Evolutionary conservation across 2,113 vertebrate species (phyloP), one percentile per base, ranked within the genome.

Genomic region (Ceyx margarethae): DNA sequence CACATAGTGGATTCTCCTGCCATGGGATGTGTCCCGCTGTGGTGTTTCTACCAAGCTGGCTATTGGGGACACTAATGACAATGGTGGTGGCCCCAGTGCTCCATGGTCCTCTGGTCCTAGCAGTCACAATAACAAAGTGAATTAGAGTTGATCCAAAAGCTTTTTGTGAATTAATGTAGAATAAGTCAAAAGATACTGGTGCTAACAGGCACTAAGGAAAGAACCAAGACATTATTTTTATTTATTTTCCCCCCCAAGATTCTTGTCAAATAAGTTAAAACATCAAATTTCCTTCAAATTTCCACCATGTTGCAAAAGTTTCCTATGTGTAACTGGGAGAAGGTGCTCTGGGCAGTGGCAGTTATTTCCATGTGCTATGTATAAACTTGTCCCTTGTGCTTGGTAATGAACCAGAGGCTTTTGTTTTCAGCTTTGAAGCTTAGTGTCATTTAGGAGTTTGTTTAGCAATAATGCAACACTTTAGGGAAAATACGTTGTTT

Each of bases 171-270:
- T 66, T 81, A 14, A 28, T 19, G 17, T 18, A 35, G 35, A 73
- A 9, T 66, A 21, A 89, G 61, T 53, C 9, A 46, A 64, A 85
- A 54, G 10, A 46, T 29, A 45, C 1, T 1, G 13, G 22, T 28
- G 43, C 33, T 75, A 73, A 66, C 20, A 51, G 45, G 45, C 40
- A 40, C 6, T 25, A 25, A 26, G 43, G 45, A 29, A 74, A 85
- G 48, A 60, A 53, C 4, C 3, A 35, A 61, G 5, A 42, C 2
- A 1, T 14, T 17, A 37, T 37, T 18, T 5, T 43, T 15, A 1
- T 4, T 31, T 10, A 37, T 2, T 2, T 0, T 2, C 3, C 6
- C 20, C 3, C 4, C 15, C 17, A 13, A 6, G 3, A 71, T 83
- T 88, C 40, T 18, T 72, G 9, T 66, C 29, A 57, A 43, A 5